phyloP scores from a whole-genome alignment of 2,113 vertebrate species.

The mouse (Mus musculus) region DNA sequence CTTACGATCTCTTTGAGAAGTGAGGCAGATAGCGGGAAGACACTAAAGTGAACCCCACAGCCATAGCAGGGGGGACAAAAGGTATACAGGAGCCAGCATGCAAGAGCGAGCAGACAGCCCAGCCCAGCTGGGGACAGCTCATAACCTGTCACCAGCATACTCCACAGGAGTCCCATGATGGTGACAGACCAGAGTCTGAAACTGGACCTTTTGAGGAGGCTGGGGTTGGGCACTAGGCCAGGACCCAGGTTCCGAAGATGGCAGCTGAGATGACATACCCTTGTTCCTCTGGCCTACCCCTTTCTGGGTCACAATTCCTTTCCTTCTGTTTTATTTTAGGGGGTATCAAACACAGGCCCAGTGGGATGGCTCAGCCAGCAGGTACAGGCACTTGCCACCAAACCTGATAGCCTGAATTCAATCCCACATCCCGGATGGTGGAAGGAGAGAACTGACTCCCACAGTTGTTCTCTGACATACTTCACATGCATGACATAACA shows the following conservation, averaged over 20 bases:
- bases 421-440: no score
- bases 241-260: neutral
- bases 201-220: neutral
- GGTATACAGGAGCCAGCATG: fast-evolving
- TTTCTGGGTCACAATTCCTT: no score
- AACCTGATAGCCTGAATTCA: no score
- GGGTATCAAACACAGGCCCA: neutral
- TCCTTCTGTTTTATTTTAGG: neutral
- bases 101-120: neutral
- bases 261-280: neutral
- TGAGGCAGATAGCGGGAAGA: neutral
- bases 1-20: fast-evolving
- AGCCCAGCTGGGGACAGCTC: neutral
- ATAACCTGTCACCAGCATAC: neutral
- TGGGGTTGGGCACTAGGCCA: neutral
- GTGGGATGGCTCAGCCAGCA: neutral
- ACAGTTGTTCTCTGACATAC: neutral
- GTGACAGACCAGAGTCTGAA: no score
- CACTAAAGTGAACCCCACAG: no score
- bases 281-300: neutral
- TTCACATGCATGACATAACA: neutral
- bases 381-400: neutral
- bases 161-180: neutral
- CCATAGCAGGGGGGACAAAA: neutral
- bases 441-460: neutral